phyloP scores from a whole-genome alignment of 2,797 vertebrate species.

The Labroides dimidiatus region DNA sequence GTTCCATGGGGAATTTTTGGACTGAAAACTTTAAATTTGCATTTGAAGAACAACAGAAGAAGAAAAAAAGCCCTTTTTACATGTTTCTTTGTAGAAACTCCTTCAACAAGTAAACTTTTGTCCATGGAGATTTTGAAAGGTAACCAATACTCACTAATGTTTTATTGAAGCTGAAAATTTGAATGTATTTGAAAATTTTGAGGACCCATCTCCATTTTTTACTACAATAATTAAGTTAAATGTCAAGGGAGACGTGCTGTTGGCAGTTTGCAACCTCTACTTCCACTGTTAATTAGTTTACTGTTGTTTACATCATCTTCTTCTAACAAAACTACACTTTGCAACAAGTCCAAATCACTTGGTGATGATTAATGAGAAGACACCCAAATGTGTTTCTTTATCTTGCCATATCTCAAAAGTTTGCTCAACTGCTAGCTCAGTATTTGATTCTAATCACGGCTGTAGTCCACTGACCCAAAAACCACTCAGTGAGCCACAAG shows the following conservation, averaged over 20 bases:
- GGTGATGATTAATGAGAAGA: not conserved
- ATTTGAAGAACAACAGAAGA: too few relatives aligned
- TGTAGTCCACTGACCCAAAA: constrained; percentile 8
- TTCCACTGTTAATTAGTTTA: not conserved
- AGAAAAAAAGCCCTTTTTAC: too few relatives aligned
- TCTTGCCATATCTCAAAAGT: not conserved
- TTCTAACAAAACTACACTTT: not conserved
- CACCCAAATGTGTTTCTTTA: not conserved
- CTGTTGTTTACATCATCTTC: not conserved
- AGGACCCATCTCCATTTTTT: too few relatives aligned
- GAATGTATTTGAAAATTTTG: too few relatives aligned
- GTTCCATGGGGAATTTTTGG: too few relatives aligned
- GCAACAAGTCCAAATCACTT: not conserved
- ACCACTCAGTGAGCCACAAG: not conserved
- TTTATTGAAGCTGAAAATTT: too few relatives aligned
- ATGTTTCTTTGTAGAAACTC: too few relatives aligned
- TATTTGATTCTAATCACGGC: not conserved
- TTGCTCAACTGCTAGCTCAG: not conserved
- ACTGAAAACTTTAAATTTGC: too few relatives aligned
- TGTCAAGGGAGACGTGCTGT: not conserved
- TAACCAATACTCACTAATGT: too few relatives aligned
- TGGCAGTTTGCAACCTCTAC: not conserved
- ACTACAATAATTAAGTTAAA: not conserved
- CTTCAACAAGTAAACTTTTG: too few relatives aligned
- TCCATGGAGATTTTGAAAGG: too few relatives aligned